These are phyloP conservation scores for Megathymus violae DNA, from an alignment of 1,140 invertebrate genomes.

Conservation along the genomic window DNA sequence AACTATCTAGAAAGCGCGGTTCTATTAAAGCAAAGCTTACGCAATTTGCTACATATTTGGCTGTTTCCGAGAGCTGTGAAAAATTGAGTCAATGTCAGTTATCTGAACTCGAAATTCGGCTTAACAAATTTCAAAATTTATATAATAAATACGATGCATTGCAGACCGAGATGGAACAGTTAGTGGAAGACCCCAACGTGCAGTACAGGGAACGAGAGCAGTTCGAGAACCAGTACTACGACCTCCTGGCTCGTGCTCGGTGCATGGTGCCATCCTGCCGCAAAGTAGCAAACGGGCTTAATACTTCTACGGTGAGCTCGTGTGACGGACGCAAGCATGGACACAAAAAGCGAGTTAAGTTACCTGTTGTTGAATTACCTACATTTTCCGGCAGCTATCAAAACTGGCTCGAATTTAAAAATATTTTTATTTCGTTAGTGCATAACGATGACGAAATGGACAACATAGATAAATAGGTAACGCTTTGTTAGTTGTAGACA, in stretches of 20 bases:
- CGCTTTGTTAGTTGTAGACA: conserved; percentile 36
- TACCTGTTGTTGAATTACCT: conserved; percentile 28
- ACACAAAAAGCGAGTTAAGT: conserved; percentile 12
- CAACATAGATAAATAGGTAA: conserved; percentile 32
- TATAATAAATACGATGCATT: conserved; percentile 23
- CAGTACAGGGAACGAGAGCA: conserved; percentile 13
- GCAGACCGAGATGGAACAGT: conserved; percentile 21
- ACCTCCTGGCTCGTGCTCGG: conserved; percentile 15
- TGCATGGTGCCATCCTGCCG: background rate
- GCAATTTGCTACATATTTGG: conserved; percentile 12
- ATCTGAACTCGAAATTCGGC: conserved; percentile 6
- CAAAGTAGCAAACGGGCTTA: background rate
- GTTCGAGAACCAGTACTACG: conserved; percentile 19
- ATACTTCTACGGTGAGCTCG: conserved; percentile 9
- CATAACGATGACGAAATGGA: conserved; percentile 16
- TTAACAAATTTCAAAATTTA: conserved; percentile 17
- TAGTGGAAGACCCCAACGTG: conserved; percentile 12
- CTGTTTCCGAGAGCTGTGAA: conserved; percentile 3
- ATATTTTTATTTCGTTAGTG: conserved; percentile 30
- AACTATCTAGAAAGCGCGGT: conserved; percentile 17
- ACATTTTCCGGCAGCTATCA: conserved; percentile 21
- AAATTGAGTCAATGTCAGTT: conserved; percentile 8
- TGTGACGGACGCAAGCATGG: conserved; percentile 6
- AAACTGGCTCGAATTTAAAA: conserved; percentile 30
- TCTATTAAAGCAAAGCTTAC: conserved; percentile 22